Percentiles rank a stretch among this genome's conserved stretches.
Conservation (phyloP, 2,888 invertebrate species). For the Bedellia somnulentella region DNA sequence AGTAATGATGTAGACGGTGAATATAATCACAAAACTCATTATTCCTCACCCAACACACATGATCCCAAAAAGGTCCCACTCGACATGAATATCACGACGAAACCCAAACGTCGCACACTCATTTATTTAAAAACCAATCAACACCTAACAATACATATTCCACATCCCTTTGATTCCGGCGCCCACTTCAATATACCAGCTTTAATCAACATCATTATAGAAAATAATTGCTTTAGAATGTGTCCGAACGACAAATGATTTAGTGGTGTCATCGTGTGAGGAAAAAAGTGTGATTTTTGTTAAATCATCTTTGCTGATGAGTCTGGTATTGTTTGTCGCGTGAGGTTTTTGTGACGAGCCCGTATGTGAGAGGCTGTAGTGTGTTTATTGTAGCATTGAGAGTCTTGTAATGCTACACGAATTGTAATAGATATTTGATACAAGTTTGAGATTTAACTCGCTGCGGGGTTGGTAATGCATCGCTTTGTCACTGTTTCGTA, state of each 20-base stretch:
- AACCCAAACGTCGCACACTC: slow-evolving; percentile 4
- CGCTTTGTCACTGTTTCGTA: not conserved
- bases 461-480: not conserved
- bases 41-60: too few relatives aligned
- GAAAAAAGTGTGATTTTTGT: slow-evolving; percentile 24
- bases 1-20: too few relatives aligned
- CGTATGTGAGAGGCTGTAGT: too few relatives aligned
- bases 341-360: slow-evolving; percentile 9
- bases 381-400: too few relatives aligned
- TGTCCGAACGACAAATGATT: slow-evolving; percentile 13
- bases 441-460: not conserved
- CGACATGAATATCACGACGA: too few relatives aligned
- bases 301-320: slow-evolving; percentile 26
- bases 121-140: slow-evolving; percentile 6
- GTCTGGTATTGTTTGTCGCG: slow-evolving; percentile 11
- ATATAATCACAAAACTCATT: too few relatives aligned
- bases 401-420: too few relatives aligned
- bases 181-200: slow-evolving; percentile 3
- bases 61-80: too few relatives aligned
- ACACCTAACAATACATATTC: slow-evolving; percentile 3
- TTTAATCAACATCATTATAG: slow-evolving; percentile 12
- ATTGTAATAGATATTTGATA: too few relatives aligned
- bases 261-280: slow-evolving; percentile 23
- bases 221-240: slow-evolving; percentile 19
- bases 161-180: slow-evolving; percentile 7